A percentile compares a stretch with the other conserved stretches of the same genome.
These are phyloP conservation scores for Globodera ellingtonae DNA, from an alignment of 1,140 invertebrate genomes.

Conservation along the genomic window DNA sequence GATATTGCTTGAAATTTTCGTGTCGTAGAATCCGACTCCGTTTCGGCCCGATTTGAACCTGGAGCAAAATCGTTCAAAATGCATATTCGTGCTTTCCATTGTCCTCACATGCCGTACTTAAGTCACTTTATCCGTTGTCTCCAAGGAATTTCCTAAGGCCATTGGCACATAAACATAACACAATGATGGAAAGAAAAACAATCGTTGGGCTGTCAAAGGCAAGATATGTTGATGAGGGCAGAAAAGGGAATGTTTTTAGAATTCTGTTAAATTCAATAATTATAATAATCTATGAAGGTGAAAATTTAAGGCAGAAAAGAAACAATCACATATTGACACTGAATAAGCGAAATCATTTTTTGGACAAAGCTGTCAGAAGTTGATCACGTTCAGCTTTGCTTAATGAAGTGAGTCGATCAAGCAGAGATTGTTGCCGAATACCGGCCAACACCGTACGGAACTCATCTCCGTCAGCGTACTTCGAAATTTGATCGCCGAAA, in stretches of 20 bases:
- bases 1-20: too few species aligned
- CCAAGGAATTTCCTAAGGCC: too few species aligned
- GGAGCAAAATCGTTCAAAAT: too few species aligned
- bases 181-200: background rate
- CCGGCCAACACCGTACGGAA: constrained; percentile 41
- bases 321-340: background rate
- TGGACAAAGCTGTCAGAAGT: background rate
- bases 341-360: background rate
- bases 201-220: background rate
- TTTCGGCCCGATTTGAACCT: too few species aligned
- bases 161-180: background rate
- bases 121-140: background rate
- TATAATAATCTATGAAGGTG: background rate
- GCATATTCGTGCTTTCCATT: too few species aligned
- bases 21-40: too few species aligned
- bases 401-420: constrained; percentile 15
- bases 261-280: constrained; percentile 1
- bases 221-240: constrained; percentile 10
- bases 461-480: constrained; percentile 47
- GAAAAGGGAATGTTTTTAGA: constrained; percentile 13
- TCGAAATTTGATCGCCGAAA: constrained; percentile 29
- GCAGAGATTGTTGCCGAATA: background rate
- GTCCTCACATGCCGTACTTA: background rate
- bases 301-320: background rate
- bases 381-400: constrained; percentile 10